A percentile compares a stretch with the other conserved stretches of the same genome.
Conservation (phyloP, 2,797 vertebrate genomes). For the Tauraco hartlaubi region DNA sequence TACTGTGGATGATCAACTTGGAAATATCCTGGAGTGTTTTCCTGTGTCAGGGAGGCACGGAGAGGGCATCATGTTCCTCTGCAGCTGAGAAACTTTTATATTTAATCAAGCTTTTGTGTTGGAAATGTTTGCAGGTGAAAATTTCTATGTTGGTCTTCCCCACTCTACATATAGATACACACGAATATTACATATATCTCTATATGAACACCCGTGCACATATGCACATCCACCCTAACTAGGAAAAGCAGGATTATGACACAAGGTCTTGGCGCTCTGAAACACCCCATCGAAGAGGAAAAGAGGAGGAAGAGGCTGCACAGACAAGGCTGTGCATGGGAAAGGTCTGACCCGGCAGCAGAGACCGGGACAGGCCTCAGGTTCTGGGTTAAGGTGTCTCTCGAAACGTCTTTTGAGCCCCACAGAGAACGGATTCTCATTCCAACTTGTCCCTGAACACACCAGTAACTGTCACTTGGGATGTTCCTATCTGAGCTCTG, state of each 20-base stretch:
- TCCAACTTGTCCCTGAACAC: rapidly evolving
- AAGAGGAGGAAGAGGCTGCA: background rate
- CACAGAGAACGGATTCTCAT: rapidly evolving
- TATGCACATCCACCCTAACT: rapidly evolving
- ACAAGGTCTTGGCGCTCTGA: background rate
- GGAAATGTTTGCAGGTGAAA: background rate
- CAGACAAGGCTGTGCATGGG: background rate
- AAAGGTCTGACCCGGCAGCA: background rate
- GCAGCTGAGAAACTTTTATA: background rate
- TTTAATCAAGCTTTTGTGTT: background rate
- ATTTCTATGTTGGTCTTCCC: background rate
- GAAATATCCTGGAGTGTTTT: background rate
- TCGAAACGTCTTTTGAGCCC: background rate
- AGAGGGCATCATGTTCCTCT: rapidly evolving
- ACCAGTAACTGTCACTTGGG: background rate
- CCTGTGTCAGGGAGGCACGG: rapidly evolving
- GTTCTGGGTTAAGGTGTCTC: background rate
- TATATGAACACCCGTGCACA: rapidly evolving
- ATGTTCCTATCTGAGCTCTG: background rate
- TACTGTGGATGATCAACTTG: rapidly evolving
- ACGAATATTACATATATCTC: rapidly evolving
- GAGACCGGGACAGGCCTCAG: background rate
- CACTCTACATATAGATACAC: rapidly evolving
- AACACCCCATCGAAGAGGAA: background rate
- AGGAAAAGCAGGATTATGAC: background rate